Evolutionary conservation across 2,797 vertebrate genomes (phyloP), one percentile per base, ranked within the genome.

Genomic region (Melanogrammus aeglefinus): DNA sequence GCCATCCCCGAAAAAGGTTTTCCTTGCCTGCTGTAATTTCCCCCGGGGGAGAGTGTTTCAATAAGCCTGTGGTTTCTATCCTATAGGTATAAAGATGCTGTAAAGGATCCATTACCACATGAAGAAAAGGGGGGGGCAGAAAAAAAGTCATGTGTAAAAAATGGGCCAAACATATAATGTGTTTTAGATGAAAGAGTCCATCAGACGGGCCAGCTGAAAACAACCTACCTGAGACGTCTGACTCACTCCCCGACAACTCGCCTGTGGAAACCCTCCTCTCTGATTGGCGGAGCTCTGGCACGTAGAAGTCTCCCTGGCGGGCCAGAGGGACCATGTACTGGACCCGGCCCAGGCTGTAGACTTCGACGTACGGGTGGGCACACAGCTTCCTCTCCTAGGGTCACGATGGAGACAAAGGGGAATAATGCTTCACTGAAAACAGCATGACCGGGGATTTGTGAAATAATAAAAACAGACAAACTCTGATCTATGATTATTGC

Each of bases 231-330:
- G 97, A 94, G 88, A 94, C 81, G 18, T 97, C 96, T 16, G 93
- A 73, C 1, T 96, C 94, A 35, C 92, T 93, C 0, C 93, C 88
- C 6, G 91, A 82, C 3, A 85, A 92, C 31, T 94, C 93, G 0
- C 81, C 85, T 75, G 89, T 92, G 77, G 91, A 90, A 80, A 86
- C 90, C 86, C 93, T 94, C 86, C 91, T 90, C 44, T 96, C 94
- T 12, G 92, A 77, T 75, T 92, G 93, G 80, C 94, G 95, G 87
- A 96, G 90, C 91, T 98, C 96, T 2, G 96, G 97, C 79, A 99
- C 95, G 0, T 97, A 97, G 91, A 99, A 99, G 86, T 98, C 96
- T 44, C 93, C 95, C 89, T 98, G 97, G 3, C 95, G 95, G 24
- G 96, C 95, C 78, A 99, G 92, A 0, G 96, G 97, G 73, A 93